A percentile compares a stretch with the other conserved stretches of the same genome.
Conservation (phyloP, 1,140 invertebrate genomes). For the Drosophila pachea region DNA sequence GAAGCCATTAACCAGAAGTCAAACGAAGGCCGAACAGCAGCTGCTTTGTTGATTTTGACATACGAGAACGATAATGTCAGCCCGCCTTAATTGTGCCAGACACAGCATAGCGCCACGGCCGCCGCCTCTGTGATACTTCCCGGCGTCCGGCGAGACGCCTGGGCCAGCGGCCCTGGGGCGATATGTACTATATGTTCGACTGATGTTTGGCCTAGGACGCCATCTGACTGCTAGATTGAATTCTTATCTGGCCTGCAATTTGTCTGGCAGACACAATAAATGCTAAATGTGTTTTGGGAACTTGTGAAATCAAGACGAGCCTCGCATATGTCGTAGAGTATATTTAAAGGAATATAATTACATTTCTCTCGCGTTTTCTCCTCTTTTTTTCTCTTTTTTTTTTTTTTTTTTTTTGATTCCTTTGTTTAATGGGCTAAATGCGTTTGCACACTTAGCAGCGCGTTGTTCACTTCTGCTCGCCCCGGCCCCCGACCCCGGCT, state of each 20-base stretch:
- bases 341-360: slow-evolving; percentile 3
- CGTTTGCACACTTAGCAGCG: slow-evolving; percentile 23
- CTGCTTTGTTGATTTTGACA: slow-evolving; percentile 70
- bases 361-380: no score
- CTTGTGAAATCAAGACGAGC: not conserved
- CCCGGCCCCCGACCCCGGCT: not conserved
- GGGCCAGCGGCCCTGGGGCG: no score
- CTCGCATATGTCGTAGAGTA: not conserved
- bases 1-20: slow-evolving; percentile 38
- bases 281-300: no score
- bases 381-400: slow-evolving; percentile 11
- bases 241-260: no score
- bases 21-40: slow-evolving; percentile 42
- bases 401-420: slow-evolving; percentile 1
- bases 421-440: slow-evolving; percentile 37
- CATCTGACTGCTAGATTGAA: no score
- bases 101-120: no score
- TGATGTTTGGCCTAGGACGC: no score
- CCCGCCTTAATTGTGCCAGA: slow-evolving; percentile 58
- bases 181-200: no score
- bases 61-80: slow-evolving; percentile 55
- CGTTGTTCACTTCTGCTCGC: slow-evolving; percentile 6
- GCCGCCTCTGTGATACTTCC: no score
- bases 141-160: no score
- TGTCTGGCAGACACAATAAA: no score